phyloP scores from a whole-genome alignment of 2,797 vertebrate genomes.

The Melanotaenia pygmaea region DNA sequence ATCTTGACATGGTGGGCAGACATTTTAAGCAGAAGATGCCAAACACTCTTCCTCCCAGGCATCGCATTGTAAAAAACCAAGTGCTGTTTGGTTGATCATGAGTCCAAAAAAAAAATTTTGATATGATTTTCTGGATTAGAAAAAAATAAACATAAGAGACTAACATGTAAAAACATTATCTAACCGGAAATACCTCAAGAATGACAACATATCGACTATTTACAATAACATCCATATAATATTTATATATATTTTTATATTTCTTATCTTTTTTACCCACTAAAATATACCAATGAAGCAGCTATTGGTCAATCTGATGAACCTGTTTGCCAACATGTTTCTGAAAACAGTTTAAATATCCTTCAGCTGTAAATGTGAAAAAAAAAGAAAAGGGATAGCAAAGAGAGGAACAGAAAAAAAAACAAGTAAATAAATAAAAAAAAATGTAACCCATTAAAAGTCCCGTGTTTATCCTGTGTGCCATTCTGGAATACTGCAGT shows the following conservation, averaged over 20 bases:
- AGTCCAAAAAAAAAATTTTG: constrained; percentile 78
- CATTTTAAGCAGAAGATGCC: constrained; percentile 74
- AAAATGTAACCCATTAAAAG: constrained; percentile 57
- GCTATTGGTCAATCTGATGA: constrained; percentile 93
- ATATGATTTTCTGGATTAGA: constrained; percentile 81
- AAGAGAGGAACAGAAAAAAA: constrained; percentile 34
- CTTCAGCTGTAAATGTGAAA: constrained; percentile 86
- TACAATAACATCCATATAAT: constrained; percentile 84
- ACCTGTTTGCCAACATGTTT: constrained; percentile 78
- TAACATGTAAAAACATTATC: constrained; percentile 86
- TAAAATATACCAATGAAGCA: constrained; percentile 90
- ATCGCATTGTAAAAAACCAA: constrained; percentile 71
- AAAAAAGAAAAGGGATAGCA: constrained; percentile 41
- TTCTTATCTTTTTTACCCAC: constrained; percentile 79
- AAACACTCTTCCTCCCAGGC: constrained; percentile 61
- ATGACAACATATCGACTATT: constrained; percentile 83
- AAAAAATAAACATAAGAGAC: constrained; percentile 82
- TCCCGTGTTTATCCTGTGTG: constrained; percentile 76
- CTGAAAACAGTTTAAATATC: constrained; percentile 83
- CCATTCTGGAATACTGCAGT: constrained; percentile 82
- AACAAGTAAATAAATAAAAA: constrained; percentile 73
- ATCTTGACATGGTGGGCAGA: constrained; percentile 79
- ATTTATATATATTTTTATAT: constrained; percentile 46
- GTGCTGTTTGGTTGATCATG: constrained; percentile 80
- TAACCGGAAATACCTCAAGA: constrained; percentile 79